Conservation (phyloP, 2,113 vertebrate genomes). For the Poeciliopsis retropinna region DNA sequence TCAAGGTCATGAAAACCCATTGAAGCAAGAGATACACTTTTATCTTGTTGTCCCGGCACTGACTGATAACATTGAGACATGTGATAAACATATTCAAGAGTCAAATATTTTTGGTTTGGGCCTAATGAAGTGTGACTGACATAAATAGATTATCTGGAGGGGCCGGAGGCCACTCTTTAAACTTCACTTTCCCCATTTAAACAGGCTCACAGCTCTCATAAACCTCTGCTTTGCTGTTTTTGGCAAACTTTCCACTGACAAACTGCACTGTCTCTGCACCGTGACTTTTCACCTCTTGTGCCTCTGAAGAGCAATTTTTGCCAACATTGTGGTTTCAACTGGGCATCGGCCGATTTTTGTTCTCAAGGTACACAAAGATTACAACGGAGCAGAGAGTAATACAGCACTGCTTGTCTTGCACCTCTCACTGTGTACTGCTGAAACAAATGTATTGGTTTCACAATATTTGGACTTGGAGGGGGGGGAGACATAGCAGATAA, state of each 20-base stretch:
- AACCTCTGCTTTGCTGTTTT: not conserved
- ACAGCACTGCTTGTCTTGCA: too few relatives aligned
- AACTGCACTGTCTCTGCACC: not conserved
- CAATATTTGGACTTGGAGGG: too few relatives aligned
- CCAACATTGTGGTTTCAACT: too few relatives aligned
- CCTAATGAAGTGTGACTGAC: slow-evolving; percentile 74
- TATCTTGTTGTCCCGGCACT: slow-evolving; percentile 42
- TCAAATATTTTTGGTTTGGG: slow-evolving; percentile 63
- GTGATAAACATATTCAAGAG: slow-evolving; percentile 71
- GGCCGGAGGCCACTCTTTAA: slow-evolving; percentile 49
- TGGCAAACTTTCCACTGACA: not conserved
- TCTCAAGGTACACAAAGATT: too few relatives aligned
- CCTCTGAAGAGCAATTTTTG: too few relatives aligned
- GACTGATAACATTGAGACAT: slow-evolving; percentile 63
- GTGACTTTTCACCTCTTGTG: not conserved
- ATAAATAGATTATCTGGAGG: slow-evolving; percentile 77
- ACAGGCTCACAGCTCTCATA: slow-evolving; percentile 5
- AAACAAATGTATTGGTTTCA: too few relatives aligned
- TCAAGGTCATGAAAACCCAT: slow-evolving; percentile 39
- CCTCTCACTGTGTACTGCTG: too few relatives aligned
- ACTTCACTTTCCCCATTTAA: slow-evolving; percentile 15
- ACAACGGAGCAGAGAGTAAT: too few relatives aligned
- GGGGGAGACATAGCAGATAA: too few relatives aligned
- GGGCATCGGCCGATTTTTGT: too few relatives aligned
- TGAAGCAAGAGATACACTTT: slow-evolving; percentile 18